These are phyloP conservation scores for Atta cephalotes DNA, from an alignment of 1,140 invertebrate species.

Conservation along the genomic window DNA sequence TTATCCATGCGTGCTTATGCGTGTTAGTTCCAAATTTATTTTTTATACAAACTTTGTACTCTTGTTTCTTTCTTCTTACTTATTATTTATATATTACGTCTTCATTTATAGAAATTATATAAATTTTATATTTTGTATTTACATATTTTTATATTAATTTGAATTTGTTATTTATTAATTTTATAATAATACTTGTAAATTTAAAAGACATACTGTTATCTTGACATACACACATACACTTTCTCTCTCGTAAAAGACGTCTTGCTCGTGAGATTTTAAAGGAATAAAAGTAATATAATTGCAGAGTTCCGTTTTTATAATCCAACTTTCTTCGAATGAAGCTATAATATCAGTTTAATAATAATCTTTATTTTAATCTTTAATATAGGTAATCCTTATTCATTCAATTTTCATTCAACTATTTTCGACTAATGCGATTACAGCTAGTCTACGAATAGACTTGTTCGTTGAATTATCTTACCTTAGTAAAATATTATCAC, in stretches of 20 bases:
- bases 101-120: neutral
- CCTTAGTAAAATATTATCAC: neutral
- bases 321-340: slow-evolving; percentile 25
- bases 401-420: neutral
- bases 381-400: too few relatives aligned
- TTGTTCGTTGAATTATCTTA: neutral
- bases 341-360: neutral
- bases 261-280: neutral
- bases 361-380: too few relatives aligned
- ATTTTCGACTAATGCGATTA: neutral
- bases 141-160: neutral
- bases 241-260: slow-evolving; percentile 11
- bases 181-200: neutral
- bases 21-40: neutral
- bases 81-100: neutral
- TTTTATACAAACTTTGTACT: neutral
- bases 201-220: neutral
- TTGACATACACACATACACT: neutral
- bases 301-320: slow-evolving; percentile 18
- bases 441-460: neutral
- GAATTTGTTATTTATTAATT: neutral
- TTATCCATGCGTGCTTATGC: neutral
- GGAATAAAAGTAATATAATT: neutral
- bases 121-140: neutral
- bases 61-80: neutral